Conservation (phyloP, 2,888 invertebrate species). For the Stenichneumon culpator region DNA sequence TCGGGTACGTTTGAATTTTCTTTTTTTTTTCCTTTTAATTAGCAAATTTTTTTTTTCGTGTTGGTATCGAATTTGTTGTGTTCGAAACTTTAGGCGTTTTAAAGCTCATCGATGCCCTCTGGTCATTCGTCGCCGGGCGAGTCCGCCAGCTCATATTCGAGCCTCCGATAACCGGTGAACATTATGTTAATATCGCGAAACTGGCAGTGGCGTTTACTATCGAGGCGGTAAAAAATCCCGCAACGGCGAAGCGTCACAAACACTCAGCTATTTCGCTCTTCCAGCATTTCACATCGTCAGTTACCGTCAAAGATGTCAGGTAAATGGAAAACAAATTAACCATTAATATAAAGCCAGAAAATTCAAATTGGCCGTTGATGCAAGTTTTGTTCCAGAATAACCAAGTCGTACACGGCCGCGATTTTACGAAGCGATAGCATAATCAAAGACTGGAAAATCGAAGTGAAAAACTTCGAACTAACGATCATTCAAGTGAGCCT, state of each 20-base stretch:
- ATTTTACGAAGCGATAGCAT: constrained; percentile 75
- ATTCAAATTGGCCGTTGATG: not conserved
- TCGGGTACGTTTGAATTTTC: constrained; percentile 69
- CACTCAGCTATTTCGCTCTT: constrained; percentile 81
- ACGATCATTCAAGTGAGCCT: constrained; percentile 79
- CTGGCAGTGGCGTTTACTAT: constrained; percentile 81
- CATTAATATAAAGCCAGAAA: not conserved
- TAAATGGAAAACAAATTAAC: constrained; percentile 56
- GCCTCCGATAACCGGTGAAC: constrained; percentile 72
- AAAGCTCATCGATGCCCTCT: constrained; percentile 79
- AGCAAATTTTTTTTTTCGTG: not conserved
- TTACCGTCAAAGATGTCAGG: constrained; percentile 82
- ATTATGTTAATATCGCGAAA: constrained; percentile 79
- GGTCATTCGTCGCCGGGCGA: constrained; percentile 80
- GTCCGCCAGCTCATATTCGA: constrained; percentile 80
- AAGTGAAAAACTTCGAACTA: constrained; percentile 78
- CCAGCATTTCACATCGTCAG: constrained; percentile 80
- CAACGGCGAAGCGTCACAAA: constrained; percentile 76
- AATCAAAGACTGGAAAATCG: constrained; percentile 74
- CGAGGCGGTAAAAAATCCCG: constrained; percentile 79
- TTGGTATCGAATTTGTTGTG: not conserved
- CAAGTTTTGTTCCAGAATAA: constrained; percentile 74
- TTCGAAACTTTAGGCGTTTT: constrained; percentile 68
- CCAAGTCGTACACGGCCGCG: constrained; percentile 75
- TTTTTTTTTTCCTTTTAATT: not conserved